A percentile compares a stretch with the other conserved stretches of the same genome.
Conservation (phyloP, 2,888 invertebrate species). For the Pterostichus niger region DNA sequence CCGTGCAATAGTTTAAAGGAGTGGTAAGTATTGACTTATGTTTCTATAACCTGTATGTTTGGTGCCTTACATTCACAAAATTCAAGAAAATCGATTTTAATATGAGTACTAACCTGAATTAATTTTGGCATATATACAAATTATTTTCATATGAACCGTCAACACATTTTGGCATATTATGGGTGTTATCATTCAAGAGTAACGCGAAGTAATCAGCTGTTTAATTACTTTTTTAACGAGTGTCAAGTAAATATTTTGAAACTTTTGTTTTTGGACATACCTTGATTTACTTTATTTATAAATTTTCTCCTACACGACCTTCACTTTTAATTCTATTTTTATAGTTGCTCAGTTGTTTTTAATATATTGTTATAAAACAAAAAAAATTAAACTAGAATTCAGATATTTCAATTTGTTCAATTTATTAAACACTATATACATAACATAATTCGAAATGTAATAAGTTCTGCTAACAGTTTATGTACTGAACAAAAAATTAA, state of each 20-base stretch:
- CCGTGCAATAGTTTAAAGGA: constrained; percentile 1
- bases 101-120: constrained; percentile 31
- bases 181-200: background rate
- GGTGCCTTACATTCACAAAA: constrained; percentile 22
- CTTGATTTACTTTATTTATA: constrained; percentile 39
- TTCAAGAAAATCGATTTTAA: constrained; percentile 49
- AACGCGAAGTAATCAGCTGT: background rate
- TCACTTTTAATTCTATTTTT: constrained; percentile 49
- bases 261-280: background rate
- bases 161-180: constrained; percentile 19
- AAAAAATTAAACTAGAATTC: constrained; percentile 5
- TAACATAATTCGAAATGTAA: constrained; percentile 12
- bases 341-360: constrained; percentile 37
- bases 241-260: constrained; percentile 18
- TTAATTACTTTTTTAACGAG: constrained; percentile 10
- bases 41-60: constrained; percentile 31
- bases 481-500: constrained; percentile 10
- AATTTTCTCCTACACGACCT: constrained; percentile 54
- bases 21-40: constrained; percentile 45
- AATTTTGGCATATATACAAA: constrained; percentile 51
- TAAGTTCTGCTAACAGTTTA: background rate
- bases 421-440: constrained; percentile 8
- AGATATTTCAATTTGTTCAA: constrained; percentile 4
- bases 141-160: constrained; percentile 9
- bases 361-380: constrained; percentile 39